Evolutionary conservation across 92 coral and sea anemone genomes (phyloP).

Genomic region (Galaxea fascicularis): DNA sequence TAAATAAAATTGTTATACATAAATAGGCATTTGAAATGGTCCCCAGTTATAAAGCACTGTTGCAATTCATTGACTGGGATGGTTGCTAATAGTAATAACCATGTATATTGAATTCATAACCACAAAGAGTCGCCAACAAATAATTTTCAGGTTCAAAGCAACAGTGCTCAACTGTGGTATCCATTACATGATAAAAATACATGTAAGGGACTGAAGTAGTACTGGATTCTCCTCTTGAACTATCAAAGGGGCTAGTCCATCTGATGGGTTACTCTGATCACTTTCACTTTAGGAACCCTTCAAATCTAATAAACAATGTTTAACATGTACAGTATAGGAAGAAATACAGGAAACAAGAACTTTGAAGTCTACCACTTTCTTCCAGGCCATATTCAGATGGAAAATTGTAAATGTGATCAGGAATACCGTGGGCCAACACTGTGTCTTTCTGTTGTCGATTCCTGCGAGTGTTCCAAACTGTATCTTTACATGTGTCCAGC

Average conservation of each 20-base stretch:
- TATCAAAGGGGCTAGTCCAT: too few species aligned
- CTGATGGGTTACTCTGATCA: too few species aligned
- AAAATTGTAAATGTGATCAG: constrained; percentile 42
- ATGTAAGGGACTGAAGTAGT: not conserved
- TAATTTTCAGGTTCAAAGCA: not conserved
- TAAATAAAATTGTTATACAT: too few species aligned
- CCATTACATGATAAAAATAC: not conserved
- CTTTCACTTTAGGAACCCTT: too few species aligned
- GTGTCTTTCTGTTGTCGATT: constrained; percentile 51
- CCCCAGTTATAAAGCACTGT: not conserved
- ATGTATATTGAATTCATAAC: not conserved
- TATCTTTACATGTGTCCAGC: constrained; percentile 36
- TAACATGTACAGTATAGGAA: too few species aligned
- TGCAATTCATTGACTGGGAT: not conserved
- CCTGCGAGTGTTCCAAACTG: constrained; percentile 52
- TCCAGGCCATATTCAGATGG: constrained; percentile 28
- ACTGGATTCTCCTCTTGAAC: not conserved
- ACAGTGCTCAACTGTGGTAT: not conserved
- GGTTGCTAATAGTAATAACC: not conserved
- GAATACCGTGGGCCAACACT: constrained; percentile 47
- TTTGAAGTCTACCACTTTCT: constrained; percentile 49
- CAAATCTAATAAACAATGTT: too few species aligned
- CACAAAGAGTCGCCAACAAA: not conserved
- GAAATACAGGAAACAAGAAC: too few species aligned
- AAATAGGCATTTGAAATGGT: too few species aligned